These are phyloP conservation scores for Echinops telfairi DNA, from an alignment of 2,113 vertebrate species.

Conservation along the genomic window DNA sequence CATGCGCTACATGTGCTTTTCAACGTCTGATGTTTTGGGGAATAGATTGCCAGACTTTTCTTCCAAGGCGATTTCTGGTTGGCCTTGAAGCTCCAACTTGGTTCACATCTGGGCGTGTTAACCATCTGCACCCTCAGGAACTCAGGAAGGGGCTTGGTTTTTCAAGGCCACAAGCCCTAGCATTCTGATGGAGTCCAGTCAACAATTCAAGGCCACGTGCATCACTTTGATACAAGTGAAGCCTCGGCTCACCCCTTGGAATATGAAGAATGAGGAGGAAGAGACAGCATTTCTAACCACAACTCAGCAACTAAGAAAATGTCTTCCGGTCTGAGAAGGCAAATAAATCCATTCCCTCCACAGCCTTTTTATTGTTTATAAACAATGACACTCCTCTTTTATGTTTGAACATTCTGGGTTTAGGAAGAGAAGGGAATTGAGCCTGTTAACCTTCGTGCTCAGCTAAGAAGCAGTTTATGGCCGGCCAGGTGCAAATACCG, in stretches of 20 bases:
- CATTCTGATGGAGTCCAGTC: background rate
- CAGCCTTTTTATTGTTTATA: constrained; percentile 79
- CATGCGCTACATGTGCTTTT: background rate
- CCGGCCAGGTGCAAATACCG: constrained; percentile 88
- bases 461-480: constrained; percentile 86
- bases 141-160: background rate
- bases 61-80: background rate
- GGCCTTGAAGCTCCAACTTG: background rate
- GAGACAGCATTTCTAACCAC: background rate
- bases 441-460: constrained; percentile 67
- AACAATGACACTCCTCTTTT: constrained; percentile 74
- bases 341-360: constrained; percentile 63
- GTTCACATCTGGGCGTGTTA: background rate
- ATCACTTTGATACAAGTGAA: background rate
- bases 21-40: background rate
- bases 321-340: constrained; percentile 49
- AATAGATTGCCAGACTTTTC: background rate
- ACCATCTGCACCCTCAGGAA: background rate
- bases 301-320: constrained; percentile 41
- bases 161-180: background rate
- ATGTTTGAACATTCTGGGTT: constrained; percentile 67
- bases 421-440: constrained; percentile 55
- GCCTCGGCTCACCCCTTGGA: background rate
- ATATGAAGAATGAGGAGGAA: background rate
- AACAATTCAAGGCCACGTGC: background rate